Percentiles rank a stretch among this genome's conserved stretches.
Evolutionary conservation across 2,113 vertebrate species (phyloP).

Genomic region (Etia nguti): DNA sequence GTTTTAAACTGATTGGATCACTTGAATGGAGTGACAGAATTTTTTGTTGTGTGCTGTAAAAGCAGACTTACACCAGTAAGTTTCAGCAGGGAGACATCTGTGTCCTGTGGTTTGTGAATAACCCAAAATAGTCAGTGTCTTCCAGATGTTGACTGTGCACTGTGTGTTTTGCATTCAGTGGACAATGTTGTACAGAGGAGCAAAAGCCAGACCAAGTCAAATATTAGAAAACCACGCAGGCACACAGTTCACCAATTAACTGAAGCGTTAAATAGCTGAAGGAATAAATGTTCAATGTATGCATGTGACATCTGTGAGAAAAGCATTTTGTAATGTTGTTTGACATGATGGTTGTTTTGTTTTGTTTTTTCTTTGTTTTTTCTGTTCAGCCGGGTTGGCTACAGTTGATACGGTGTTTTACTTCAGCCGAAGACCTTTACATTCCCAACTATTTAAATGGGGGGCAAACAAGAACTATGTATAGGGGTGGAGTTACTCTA

Average conservation of each 20-base stretch:
- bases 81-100: neutral
- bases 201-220: neutral
- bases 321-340: neutral
- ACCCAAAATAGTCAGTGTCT: neutral
- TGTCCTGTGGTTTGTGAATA: neutral
- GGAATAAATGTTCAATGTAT: neutral
- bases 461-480: neutral
- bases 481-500: constrained; percentile 42
- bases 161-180: neutral
- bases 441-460: neutral
- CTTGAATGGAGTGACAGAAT: neutral
- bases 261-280: neutral
- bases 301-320: too few species aligned
- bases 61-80: neutral
- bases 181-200: neutral
- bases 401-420: neutral
- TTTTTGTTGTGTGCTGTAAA: neutral
- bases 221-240: neutral
- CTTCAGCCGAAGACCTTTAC: neutral
- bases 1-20: neutral
- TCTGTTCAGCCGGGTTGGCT: neutral
- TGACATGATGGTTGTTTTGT: neutral
- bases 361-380: neutral
- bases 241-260: neutral
- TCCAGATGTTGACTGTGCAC: neutral